Percentiles rank a stretch among this genome's conserved stretches.
Evolutionary conservation across 2,113 vertebrate genomes (phyloP).

Genomic region (Burhinus oedicnemus): DNA sequence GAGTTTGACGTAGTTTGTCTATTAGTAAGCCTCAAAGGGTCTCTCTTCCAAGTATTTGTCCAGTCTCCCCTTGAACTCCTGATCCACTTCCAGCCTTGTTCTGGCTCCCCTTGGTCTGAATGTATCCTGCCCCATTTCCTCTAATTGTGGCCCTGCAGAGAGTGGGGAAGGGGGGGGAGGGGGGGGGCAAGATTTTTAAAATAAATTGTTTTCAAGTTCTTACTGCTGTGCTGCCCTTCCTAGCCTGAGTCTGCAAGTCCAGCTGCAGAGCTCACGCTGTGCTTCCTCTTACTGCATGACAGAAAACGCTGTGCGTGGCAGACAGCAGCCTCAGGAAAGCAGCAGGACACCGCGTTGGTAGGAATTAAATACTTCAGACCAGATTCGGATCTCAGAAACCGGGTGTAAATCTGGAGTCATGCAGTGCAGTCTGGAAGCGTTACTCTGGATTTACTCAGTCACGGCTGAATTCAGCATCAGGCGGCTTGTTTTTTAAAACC

Average conservation of each 20-base stretch:
- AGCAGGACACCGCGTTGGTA: not conserved
- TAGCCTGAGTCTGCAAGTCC: not conserved
- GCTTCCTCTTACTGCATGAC: not conserved
- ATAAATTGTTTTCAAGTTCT: not conserved
- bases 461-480: not conserved
- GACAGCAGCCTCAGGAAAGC: slow-evolving; percentile 9
- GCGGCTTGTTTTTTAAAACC: slow-evolving; percentile 9
- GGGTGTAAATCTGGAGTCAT: not conserved
- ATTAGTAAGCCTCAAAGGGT: not conserved
- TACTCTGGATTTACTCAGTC: not conserved
- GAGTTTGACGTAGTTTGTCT: not conserved
- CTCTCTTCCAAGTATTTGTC: not conserved
- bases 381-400: not conserved
- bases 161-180: too few relatives aligned
- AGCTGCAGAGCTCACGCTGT: slow-evolving; percentile 30
- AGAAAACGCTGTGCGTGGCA: not conserved
- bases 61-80: slow-evolving; percentile 3
- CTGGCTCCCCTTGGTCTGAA: not conserved
- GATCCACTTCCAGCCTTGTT: not conserved
- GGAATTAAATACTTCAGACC: slow-evolving; percentile 1
- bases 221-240: not conserved
- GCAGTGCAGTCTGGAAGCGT: not conserved
- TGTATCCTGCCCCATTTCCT: slow-evolving; percentile 14
- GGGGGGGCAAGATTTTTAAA: not conserved
- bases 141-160: not conserved